phyloP scores from a whole-genome alignment of 2,888 invertebrate genomes.

The Calameuta idolon region DNA sequence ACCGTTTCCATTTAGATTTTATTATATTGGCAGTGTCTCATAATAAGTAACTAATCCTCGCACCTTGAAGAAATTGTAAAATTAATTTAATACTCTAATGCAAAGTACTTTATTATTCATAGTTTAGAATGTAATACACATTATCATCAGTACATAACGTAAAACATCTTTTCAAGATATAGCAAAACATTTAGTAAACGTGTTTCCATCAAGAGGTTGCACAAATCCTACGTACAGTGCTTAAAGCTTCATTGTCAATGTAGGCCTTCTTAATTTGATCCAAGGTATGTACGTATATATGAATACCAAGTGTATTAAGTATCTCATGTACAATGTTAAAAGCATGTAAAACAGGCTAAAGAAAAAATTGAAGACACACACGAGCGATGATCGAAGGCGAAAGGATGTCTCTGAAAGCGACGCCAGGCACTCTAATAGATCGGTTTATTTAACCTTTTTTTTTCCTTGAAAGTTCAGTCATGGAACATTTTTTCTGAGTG shows the following conservation, averaged over 20 bases:
- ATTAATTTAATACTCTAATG: not conserved
- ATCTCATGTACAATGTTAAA: not conserved
- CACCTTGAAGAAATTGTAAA: not conserved
- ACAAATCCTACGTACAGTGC: not conserved
- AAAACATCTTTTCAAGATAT: not conserved
- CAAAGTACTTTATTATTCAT: not conserved
- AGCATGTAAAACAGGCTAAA: not conserved
- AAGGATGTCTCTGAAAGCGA: slow-evolving; percentile 36
- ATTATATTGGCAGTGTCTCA: not conserved
- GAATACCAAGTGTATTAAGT: not conserved
- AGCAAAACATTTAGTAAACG: not conserved
- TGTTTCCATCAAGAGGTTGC: not conserved
- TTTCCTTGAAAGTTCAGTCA: slow-evolving; percentile 2
- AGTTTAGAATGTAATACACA: not conserved
- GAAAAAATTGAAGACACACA: not conserved
- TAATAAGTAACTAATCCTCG: not conserved
- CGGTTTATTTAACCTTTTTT: slow-evolving; percentile 38
- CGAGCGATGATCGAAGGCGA: not conserved
- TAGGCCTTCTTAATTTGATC: not conserved
- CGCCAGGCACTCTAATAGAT: slow-evolving; percentile 35
- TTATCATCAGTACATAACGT: not conserved
- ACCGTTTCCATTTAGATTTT: not conserved
- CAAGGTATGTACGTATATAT: not conserved
- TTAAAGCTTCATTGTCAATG: not conserved
- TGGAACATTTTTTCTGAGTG: not conserved